Conservation (phyloP, 1,140 invertebrate genomes). For the Nomia melanderi region DNA sequence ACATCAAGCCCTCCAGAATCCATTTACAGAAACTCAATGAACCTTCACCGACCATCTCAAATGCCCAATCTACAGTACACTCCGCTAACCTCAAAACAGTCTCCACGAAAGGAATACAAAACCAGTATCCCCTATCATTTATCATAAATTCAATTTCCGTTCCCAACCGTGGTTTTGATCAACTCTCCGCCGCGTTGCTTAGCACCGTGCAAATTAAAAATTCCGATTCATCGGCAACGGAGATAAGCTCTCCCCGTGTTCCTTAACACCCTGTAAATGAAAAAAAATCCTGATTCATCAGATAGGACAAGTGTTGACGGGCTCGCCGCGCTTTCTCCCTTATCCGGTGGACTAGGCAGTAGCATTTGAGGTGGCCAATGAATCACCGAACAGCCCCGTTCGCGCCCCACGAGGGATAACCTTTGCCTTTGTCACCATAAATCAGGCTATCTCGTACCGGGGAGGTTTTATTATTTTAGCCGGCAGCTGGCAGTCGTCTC, state of each 20-base stretch:
- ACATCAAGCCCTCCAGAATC: no score
- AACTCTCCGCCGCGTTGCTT: not conserved
- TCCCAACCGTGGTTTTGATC: not conserved
- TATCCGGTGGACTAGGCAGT: no score
- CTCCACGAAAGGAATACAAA: no score
- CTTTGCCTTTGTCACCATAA: conserved; percentile 74
- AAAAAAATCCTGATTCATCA: no score
- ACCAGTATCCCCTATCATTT: not conserved
- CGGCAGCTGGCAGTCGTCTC: conserved; percentile 51
- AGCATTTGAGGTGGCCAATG: conserved; percentile 55
- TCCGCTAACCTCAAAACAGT: no score
- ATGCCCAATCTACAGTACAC: no score
- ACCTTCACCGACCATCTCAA: no score
- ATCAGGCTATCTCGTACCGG: conserved; percentile 75
- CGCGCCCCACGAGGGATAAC: conserved; percentile 68
- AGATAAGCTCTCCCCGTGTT: no score
- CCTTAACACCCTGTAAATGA: no score
- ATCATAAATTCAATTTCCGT: not conserved
- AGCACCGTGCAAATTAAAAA: not conserved
- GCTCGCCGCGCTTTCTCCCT: not conserved
- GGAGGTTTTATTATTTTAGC: conserved; percentile 74
- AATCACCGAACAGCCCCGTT: conserved; percentile 73
- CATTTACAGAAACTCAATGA: no score
- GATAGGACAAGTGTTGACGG: not conserved
- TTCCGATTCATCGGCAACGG: not conserved